Evolutionary conservation across 1,140 invertebrate genomes (phyloP).

Genomic region (Drosophila pachea): DNA sequence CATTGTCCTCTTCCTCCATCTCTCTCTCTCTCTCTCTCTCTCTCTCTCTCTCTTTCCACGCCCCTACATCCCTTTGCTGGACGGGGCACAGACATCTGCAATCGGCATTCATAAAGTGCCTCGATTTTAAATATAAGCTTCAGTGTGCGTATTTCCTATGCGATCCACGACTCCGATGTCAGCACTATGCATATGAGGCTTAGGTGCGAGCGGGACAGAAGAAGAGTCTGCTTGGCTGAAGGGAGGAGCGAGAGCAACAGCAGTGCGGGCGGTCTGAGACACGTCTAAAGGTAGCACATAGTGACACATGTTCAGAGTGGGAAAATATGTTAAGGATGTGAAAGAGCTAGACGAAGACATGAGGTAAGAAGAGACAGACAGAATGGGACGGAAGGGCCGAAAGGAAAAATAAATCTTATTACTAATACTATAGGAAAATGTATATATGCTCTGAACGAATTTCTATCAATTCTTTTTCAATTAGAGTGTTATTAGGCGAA

Average conservation of each 20-base stretch:
- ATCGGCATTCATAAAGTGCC: constrained; percentile 66
- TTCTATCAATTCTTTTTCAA: background rate
- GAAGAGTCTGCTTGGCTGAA: too few relatives aligned
- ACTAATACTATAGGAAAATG: background rate
- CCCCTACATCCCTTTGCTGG: background rate
- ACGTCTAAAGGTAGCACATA: constrained; percentile 9
- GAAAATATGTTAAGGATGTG: background rate
- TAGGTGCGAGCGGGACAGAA: constrained; percentile 14
- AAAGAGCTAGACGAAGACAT: background rate
- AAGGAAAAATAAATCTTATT: background rate
- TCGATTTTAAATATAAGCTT: constrained; percentile 62
- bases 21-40: too few relatives aligned
- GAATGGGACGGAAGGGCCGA: background rate
- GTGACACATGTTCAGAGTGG: constrained; percentile 6
- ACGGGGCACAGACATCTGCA: constrained; percentile 19
- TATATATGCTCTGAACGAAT: background rate
- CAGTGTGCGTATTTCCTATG: constrained; percentile 58
- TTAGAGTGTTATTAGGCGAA: too few relatives aligned
- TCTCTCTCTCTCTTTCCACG: background rate
- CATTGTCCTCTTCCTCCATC: background rate
- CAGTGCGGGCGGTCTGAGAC: constrained; percentile 26
- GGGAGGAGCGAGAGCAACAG: constrained; percentile 3
- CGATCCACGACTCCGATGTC: constrained; percentile 57
- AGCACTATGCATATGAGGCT: constrained; percentile 20
- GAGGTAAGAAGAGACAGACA: background rate